Percentiles rank a stretch among this genome's conserved stretches.
Conservation (phyloP, 2,797 vertebrate genomes). For the Threskiornis aethiopicus region DNA sequence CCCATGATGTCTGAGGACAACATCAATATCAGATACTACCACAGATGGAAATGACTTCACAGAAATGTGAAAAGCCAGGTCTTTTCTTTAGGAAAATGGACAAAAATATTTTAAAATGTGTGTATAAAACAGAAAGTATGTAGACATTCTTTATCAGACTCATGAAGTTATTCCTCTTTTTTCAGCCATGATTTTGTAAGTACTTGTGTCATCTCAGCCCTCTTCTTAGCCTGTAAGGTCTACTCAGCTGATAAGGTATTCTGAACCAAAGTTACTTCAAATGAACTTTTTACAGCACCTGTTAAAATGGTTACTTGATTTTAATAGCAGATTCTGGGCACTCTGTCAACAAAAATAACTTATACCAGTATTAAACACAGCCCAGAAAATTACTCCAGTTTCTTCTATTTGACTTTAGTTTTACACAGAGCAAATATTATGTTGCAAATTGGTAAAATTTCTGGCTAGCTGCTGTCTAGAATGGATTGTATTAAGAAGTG, state of each 20-base stretch:
- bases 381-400: not conserved
- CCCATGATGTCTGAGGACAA: not conserved
- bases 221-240: not conserved
- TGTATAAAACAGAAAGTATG: not conserved
- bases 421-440: not conserved
- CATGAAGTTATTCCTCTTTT: not conserved
- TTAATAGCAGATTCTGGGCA: conserved; percentile 13
- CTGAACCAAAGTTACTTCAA: not conserved
- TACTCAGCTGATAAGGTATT: not conserved
- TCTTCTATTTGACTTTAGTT: not conserved
- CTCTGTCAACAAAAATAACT: not conserved
- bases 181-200: not conserved
- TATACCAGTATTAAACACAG: not conserved
- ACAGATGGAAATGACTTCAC: not conserved
- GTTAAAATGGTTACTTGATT: conserved; percentile 6
- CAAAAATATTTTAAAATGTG: not conserved
- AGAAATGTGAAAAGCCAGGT: not conserved
- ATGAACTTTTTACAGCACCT: not conserved
- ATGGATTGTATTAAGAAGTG: not conserved
- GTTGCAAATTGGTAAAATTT: not conserved
- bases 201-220: not conserved
- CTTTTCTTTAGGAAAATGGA: not conserved
- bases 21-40: not conserved
- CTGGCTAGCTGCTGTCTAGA: not conserved
- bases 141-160: not conserved